phyloP scores from a whole-genome alignment of 2,888 invertebrate genomes.

The Dynastes grantii region DNA sequence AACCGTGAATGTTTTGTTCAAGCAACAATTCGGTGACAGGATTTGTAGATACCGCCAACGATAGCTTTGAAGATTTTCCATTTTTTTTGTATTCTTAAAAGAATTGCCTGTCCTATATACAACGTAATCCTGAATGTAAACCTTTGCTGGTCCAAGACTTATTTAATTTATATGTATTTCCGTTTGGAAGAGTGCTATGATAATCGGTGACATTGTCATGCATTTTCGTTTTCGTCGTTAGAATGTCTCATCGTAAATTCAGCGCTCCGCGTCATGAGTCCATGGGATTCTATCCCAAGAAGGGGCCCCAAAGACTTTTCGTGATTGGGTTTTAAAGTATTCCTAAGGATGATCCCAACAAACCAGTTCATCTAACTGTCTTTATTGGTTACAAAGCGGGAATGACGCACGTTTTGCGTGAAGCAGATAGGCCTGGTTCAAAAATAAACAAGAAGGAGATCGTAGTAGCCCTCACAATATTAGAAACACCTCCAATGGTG shows the following conservation, averaged over 20 bases:
- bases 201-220: too few relatives aligned
- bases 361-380: slow-evolving; percentile 98
- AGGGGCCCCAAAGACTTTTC: too few relatives aligned
- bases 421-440: slow-evolving; percentile 98
- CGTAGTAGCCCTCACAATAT: slow-evolving; percentile 97
- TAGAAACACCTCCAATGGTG: slow-evolving; percentile 99
- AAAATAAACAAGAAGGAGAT: slow-evolving; percentile 99
- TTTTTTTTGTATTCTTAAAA: too few relatives aligned
- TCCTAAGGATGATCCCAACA: slow-evolving; percentile 96
- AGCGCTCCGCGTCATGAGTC: slow-evolving; percentile 99
- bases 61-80: background rate
- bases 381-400: slow-evolving; percentile 99
- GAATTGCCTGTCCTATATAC: too few relatives aligned
- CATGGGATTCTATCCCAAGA: slow-evolving; percentile 99
- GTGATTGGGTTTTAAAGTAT: too few relatives aligned
- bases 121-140: too few relatives aligned
- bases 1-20: slow-evolving; percentile 12
- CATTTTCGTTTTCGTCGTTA: too few relatives aligned
- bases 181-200: too few relatives aligned
- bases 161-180: too few relatives aligned
- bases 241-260: slow-evolving; percentile 97
- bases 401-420: slow-evolving; percentile 99
- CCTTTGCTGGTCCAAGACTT: too few relatives aligned
- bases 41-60: slow-evolving; percentile 6
- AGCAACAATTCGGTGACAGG: background rate